A percentile compares a stretch with the other conserved stretches of the same genome.
phyloP scores from a whole-genome alignment of 2,888 invertebrate genomes.

The Sceliomorpha sp. region DNA sequence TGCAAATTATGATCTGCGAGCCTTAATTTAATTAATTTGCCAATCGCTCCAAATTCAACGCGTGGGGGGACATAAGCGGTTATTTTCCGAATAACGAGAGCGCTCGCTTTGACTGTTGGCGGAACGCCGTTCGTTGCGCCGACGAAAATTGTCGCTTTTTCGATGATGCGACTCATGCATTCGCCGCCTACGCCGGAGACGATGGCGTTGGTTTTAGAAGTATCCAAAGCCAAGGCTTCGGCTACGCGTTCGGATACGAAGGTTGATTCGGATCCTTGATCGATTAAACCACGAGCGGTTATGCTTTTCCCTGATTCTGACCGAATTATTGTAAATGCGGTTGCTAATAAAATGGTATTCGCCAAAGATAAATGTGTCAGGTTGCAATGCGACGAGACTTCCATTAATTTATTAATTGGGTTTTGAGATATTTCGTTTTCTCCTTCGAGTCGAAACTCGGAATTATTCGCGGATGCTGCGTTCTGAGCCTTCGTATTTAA shows the following conservation, averaged over 20 bases:
- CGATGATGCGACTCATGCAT: background rate
- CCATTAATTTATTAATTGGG: too few species aligned
- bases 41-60: background rate
- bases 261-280: too few species aligned
- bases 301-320: background rate
- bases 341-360: slow-evolving; percentile 1
- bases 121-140: background rate
- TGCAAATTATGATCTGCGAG: slow-evolving; percentile 1
- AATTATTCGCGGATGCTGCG: too few species aligned
- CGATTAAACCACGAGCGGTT: background rate
- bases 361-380: too few species aligned
- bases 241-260: background rate
- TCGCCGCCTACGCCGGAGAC: slow-evolving; percentile 1
- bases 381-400: too few species aligned
- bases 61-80: slow-evolving; percentile 6
- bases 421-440: too few species aligned
- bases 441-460: too few species aligned
- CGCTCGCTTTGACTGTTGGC: background rate
- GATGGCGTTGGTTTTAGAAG: background rate
- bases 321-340: background rate
- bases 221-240: background rate
- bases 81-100: slow-evolving; percentile 3
- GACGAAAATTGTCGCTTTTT: background rate
- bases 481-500: too few species aligned
- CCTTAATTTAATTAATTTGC: background rate